A percentile compares a stretch with the other conserved stretches of the same genome.
These are phyloP conservation scores for Piaya cayana DNA, from an alignment of 2,113 vertebrate species.

Conservation along the genomic window DNA sequence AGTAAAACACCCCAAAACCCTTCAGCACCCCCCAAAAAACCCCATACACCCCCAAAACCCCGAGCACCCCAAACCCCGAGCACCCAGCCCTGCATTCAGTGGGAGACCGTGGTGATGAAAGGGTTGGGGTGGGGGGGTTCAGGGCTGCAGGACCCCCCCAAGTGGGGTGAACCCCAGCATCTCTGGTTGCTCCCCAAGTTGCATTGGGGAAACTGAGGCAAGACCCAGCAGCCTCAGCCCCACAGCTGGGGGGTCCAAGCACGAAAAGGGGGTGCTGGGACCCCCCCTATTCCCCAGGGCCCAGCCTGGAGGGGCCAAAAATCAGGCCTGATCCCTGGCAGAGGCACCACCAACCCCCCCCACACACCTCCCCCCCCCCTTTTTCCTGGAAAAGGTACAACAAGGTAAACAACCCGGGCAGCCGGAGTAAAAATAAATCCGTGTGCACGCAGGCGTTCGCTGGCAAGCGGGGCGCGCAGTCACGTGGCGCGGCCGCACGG, in stretches of 20 bases:
- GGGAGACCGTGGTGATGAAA: no score
- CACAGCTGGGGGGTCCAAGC: neutral
- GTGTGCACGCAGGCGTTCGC: neutral
- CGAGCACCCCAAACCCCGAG: no score
- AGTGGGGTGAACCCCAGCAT: rapidly evolving
- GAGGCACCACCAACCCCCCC: neutral
- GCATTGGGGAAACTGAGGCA: neutral
- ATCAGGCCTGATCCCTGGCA: neutral
- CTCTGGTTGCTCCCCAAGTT: neutral
- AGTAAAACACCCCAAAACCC: neutral
- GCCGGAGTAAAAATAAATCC: conserved; percentile 52
- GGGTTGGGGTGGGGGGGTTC: no score
- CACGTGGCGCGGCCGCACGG: conserved; percentile 23
- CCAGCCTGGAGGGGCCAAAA: rapidly evolving
- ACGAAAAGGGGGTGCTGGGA: neutral
- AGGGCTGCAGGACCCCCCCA: neutral
- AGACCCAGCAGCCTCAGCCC: neutral
- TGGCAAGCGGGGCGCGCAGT: neutral
- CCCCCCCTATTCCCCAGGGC: neutral
- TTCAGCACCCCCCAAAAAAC: neutral
- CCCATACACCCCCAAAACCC: no score
- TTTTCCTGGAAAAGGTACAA: conserved; percentile 41
- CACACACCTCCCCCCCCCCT: no score
- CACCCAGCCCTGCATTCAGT: no score
- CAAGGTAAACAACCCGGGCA: conserved; percentile 39